Evolutionary conservation across 2,888 invertebrate genomes (phyloP).

Genomic region (Diarsia rubi): DNA sequence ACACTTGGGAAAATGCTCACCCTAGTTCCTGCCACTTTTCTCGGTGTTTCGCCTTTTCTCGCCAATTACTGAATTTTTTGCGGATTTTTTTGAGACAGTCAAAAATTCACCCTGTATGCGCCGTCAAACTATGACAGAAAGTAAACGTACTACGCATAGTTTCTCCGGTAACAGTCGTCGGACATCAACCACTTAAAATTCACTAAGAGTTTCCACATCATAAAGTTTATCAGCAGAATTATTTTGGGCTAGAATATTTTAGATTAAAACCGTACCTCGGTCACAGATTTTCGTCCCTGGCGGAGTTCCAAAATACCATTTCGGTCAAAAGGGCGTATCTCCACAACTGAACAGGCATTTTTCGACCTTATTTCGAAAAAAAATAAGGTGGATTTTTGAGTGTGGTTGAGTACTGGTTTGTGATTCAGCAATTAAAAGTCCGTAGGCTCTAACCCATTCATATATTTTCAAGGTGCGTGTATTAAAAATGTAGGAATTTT

Average conservation of each 20-base stretch:
- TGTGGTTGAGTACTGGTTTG: background rate
- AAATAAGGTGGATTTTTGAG: background rate
- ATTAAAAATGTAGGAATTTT: constrained; percentile 63
- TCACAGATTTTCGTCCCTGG: constrained; percentile 68
- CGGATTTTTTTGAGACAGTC: background rate
- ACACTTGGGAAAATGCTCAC: too few species aligned
- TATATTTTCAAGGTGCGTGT: constrained; percentile 64
- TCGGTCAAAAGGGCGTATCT: constrained; percentile 21
- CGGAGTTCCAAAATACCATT: constrained; percentile 58
- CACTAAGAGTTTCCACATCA: constrained; percentile 63
- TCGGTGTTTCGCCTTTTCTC: too few species aligned
- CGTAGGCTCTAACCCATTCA: constrained; percentile 54
- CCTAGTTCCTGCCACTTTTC: too few species aligned
- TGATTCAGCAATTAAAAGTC: constrained; percentile 50
- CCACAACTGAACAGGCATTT: background rate
- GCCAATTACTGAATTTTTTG: too few species aligned
- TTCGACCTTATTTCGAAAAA: background rate
- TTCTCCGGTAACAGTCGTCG: constrained; percentile 5
- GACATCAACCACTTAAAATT: constrained; percentile 56
- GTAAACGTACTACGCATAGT: constrained; percentile 14
- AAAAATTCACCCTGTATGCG: background rate
- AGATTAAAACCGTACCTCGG: constrained; percentile 66
- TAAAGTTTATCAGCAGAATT: constrained; percentile 63
- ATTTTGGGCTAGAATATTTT: constrained; percentile 69
- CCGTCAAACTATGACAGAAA: constrained; percentile 29